Conservation (phyloP, 2,113 vertebrate genomes). For the Gyps fulvus region DNA sequence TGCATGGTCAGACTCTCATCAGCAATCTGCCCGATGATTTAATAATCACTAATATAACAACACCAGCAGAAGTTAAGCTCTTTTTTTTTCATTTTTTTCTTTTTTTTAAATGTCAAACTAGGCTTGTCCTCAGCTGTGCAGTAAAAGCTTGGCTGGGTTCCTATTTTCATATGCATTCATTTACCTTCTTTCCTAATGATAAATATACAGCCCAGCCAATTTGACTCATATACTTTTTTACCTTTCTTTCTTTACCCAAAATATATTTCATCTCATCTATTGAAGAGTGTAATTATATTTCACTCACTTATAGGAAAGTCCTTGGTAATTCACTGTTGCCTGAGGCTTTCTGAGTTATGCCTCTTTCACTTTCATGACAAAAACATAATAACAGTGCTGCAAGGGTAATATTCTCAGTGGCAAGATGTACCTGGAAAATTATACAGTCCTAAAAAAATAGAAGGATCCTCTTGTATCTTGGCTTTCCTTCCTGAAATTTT, state of each 20-base stretch:
- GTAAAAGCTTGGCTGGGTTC: background rate
- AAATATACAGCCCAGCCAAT: background rate
- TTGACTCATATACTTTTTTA: conserved; percentile 11
- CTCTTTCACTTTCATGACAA: conserved; percentile 55
- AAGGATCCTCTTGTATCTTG: background rate
- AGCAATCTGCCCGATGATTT: background rate
- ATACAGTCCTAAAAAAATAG: background rate
- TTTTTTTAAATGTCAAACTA: background rate
- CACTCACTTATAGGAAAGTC: conserved; percentile 47
- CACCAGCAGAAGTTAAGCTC: background rate
- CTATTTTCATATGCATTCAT: background rate
- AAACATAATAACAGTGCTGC: conserved; percentile 55
- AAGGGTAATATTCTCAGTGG: background rate
- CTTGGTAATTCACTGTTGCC: conserved; percentile 50
- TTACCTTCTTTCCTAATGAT: background rate
- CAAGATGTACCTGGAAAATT: background rate
- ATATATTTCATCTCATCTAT: conserved; percentile 39
- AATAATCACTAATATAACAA: background rate
- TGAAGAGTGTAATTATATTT: conserved; percentile 66
- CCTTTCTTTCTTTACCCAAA: conserved; percentile 19
- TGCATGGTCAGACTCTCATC: background rate
- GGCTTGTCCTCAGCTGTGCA: background rate
- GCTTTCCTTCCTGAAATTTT: background rate
- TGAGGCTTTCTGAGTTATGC: conserved; percentile 45
- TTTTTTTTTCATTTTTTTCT: background rate